A percentile compares a stretch with the other conserved stretches of the same genome.
phyloP scores from a whole-genome alignment of 2,113 vertebrate genomes.

The Neotragus moschatus region DNA sequence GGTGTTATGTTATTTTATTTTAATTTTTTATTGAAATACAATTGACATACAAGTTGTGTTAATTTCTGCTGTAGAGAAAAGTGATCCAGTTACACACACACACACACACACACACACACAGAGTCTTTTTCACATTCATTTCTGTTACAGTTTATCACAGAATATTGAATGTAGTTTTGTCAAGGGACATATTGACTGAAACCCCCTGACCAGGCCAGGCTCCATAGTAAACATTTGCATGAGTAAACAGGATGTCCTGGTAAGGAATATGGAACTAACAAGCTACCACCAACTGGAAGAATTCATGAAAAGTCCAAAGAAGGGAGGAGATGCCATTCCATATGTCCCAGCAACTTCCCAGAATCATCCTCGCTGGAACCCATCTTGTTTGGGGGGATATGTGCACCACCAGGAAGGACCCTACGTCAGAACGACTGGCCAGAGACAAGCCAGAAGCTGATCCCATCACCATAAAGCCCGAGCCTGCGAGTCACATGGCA shows the following conservation, averaged over 20 bases:
- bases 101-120: neutral
- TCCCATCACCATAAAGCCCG: fast-evolving
- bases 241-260: neutral
- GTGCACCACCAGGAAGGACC: neutral
- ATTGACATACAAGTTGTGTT: neutral
- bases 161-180: neutral
- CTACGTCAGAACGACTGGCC: neutral
- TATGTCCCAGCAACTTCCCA: neutral
- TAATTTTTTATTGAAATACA: neutral
- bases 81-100: neutral
- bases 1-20: neutral
- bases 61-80: neutral
- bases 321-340: neutral
- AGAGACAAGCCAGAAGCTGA: neutral
- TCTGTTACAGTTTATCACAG: neutral
- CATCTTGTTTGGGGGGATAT: neutral
- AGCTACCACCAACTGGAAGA: neutral
- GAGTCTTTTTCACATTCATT: neutral
- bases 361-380: fast-evolving
- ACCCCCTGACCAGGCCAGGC: neutral
- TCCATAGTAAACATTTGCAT: neutral
- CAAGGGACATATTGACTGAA: neutral
- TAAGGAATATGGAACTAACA: neutral
- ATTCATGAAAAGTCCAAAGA: neutral
- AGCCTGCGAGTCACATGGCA: neutral